Conservation (phyloP, 2,888 invertebrate species). For the Acronicta psi region DNA sequence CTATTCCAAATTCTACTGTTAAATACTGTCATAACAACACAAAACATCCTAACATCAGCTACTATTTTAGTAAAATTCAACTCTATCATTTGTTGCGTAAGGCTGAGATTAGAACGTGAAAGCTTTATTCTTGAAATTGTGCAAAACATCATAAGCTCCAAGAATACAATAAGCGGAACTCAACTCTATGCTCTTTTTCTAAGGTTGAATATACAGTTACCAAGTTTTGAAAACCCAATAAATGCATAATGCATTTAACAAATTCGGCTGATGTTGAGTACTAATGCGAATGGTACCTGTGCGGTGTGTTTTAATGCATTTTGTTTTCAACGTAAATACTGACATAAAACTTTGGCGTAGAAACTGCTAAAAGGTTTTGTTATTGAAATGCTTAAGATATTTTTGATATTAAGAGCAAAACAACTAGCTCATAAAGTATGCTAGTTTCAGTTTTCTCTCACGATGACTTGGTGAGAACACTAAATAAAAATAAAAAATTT, state of each 20-base stretch:
- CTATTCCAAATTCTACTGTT: slow-evolving; percentile 30
- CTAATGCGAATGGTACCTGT: slow-evolving; percentile 4
- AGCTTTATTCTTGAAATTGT: neutral
- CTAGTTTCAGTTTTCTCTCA: no score
- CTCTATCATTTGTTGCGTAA: accelerated
- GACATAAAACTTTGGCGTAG: no score
- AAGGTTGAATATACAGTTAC: neutral
- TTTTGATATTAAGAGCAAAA: no score
- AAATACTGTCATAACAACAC: slow-evolving; percentile 4
- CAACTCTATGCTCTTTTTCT: neutral
- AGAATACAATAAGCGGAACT: neutral
- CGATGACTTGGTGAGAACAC: no score
- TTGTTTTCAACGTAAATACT: no score
- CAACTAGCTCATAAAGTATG: no score
- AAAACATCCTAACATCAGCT: slow-evolving; percentile 12
- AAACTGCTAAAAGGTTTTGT: no score
- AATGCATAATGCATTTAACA: slow-evolving; percentile 66
- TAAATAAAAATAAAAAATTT: no score
- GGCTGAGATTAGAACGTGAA: slow-evolving; percentile 6
- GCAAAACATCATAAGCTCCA: neutral
- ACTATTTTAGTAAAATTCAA: neutral
- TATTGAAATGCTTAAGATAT: no score
- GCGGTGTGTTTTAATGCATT: neutral
- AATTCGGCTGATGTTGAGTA: slow-evolving; percentile 56
- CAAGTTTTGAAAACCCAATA: slow-evolving; percentile 17